A percentile compares a stretch with the other conserved stretches of the same genome.
Evolutionary conservation across 2,888 invertebrate species (phyloP).

Genomic region (Dolomedes plantarius): DNA sequence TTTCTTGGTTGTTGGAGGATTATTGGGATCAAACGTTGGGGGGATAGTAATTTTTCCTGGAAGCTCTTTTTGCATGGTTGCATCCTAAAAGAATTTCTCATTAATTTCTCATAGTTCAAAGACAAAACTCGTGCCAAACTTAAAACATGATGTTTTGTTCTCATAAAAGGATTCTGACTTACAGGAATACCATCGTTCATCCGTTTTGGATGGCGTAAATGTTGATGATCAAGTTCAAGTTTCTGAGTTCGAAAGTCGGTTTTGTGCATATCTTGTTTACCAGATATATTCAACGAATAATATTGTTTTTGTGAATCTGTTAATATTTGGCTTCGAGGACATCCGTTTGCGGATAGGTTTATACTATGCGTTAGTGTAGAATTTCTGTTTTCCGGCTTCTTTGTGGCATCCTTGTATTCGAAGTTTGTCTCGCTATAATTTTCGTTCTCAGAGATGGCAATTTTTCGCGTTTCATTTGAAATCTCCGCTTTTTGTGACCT

Average conservation of each 20-base stretch:
- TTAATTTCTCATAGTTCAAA: slow-evolving; percentile 33
- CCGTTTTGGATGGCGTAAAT: slow-evolving; percentile 10
- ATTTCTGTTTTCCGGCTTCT: too few species aligned
- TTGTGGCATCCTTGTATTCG: neutral
- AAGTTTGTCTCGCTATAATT: too few species aligned
- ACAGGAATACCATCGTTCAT: slow-evolving; percentile 12
- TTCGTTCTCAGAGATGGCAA: neutral
- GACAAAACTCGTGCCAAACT: slow-evolving; percentile 42
- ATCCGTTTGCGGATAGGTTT: too few species aligned
- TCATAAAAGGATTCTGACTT: slow-evolving; percentile 24
- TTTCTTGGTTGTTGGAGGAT: neutral
- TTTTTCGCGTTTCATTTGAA: neutral
- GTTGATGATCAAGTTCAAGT: neutral
- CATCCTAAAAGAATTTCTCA: slow-evolving; percentile 1
- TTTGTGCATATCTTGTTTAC: neutral
- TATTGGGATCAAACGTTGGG: slow-evolving; percentile 42
- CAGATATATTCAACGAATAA: neutral
- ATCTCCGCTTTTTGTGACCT: neutral
- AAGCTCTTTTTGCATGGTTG: slow-evolving; percentile 13
- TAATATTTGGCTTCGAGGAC: neutral
- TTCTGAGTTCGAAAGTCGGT: neutral
- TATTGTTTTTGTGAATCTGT: neutral
- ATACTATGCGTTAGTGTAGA: too few species aligned
- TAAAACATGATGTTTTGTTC: slow-evolving; percentile 35
- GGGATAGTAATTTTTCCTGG: slow-evolving; percentile 63